Evolutionary conservation across 2,888 invertebrate genomes (phyloP).

Genomic region (Cenopis cana): DNA sequence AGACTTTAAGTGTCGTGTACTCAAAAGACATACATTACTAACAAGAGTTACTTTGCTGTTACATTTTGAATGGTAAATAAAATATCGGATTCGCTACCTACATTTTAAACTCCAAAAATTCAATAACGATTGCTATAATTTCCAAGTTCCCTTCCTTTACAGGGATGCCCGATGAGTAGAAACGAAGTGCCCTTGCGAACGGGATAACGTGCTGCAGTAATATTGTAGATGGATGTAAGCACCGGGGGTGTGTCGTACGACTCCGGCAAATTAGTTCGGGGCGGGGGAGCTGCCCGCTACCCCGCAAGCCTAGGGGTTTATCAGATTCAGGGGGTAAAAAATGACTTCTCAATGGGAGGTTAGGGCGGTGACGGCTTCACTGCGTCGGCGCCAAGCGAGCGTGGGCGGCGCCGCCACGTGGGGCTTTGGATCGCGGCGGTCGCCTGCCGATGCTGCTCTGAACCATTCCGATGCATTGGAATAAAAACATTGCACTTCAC

Average conservation of each 20-base stretch:
- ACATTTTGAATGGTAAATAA: not conserved
- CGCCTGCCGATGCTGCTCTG: constrained; percentile 60
- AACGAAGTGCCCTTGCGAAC: constrained; percentile 79
- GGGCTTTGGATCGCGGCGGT: constrained; percentile 59
- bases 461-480: constrained; percentile 49
- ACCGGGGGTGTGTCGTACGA: constrained; percentile 84
- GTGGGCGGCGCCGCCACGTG: constrained; percentile 82
- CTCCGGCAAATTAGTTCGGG: constrained; percentile 85
- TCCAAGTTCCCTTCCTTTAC: constrained; percentile 70
- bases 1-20: too few species aligned
- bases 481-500: constrained; percentile 10
- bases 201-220: constrained; percentile 84
- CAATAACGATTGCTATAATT: constrained; percentile 59
- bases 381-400: constrained; percentile 72
- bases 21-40: too few species aligned
- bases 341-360: constrained; percentile 84
- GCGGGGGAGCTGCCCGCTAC: constrained; percentile 76
- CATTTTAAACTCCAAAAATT: constrained; percentile 44
- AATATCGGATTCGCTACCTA: not conserved
- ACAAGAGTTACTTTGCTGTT: too few species aligned
- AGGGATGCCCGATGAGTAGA: constrained; percentile 73
- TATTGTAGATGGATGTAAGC: constrained; percentile 85
- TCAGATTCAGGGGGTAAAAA: constrained; percentile 84
- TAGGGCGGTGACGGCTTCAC: constrained; percentile 67
- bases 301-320: constrained; percentile 73